Base-by-base conservation (phyloP, 2,888 invertebrate species). In the Epirrita christyi region DNA sequence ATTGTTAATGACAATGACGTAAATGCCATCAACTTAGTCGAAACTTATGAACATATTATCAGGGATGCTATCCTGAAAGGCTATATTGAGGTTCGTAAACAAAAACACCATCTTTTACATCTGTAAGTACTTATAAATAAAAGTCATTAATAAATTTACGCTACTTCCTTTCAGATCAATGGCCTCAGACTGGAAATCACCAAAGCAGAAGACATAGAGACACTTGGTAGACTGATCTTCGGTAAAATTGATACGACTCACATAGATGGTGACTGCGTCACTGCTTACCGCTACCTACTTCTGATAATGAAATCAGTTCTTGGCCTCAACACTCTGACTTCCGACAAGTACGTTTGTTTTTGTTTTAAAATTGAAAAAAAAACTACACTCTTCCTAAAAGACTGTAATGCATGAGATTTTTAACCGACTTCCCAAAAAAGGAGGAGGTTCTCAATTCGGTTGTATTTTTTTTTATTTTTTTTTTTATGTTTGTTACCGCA, bases 201-300 rank as follows among this genome's bases (percentile, higher is more conserved):
- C 1, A 90, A 88, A 55, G 36, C 77, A 48, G 86, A 93, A 11
- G 94, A 94, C 53, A 77, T 94, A 36, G 92, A 93, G 76, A 78
- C 78, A 27, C 85, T 94, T 10, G 93, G 93, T 28, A 93, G 88
- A 73, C 69, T 94, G 32, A 92, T 94, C 59, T 91, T 79, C 56
- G 86, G 89, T 13, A 82, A 84, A 64, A 73, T 91, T 37, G 83
- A 88, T 80, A 93, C 77, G 83, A 83, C 76, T 10, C 78, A 82
- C 72, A 4, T 80, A 15, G 80, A 81, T 47, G 89, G 57, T 78
- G 86, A 78, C 64, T 78, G 65, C 13, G 71, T 86, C 32, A 81
- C 84, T 41, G 84, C 90, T 40, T 95, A 94, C 80, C 94, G 94
- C 32, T 93, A 93, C 68, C 83, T 94, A 62, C 92, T 94, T 36